phyloP scores from a whole-genome alignment of 2,113 vertebrate genomes.

The Dicrurus megarhynchus region DNA sequence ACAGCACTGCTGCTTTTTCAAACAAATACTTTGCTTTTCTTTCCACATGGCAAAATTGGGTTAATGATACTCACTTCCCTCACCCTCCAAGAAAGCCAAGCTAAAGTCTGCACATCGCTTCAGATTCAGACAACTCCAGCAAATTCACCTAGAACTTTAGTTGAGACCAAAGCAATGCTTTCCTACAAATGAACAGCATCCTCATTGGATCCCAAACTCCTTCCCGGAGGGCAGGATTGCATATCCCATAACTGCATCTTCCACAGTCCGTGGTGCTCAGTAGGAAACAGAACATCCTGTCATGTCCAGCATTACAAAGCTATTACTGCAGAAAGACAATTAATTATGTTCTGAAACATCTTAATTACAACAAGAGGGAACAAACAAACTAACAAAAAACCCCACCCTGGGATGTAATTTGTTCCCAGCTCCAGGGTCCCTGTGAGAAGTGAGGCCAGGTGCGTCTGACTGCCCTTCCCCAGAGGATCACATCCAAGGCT shows the following conservation, averaged over 20 bases:
- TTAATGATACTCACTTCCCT: background rate
- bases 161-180: background rate
- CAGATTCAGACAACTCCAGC: background rate
- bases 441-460: conserved; percentile 13
- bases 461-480: background rate
- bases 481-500: background rate
- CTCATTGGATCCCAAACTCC: background rate
- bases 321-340: background rate
- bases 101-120: background rate
- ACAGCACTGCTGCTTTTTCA: background rate
- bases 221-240: rapidly evolving
- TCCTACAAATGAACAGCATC: background rate
- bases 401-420: background rate
- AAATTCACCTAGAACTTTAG: background rate
- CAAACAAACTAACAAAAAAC: background rate
- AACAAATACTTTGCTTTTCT: background rate
- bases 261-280: background rate
- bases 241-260: background rate
- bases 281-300: background rate
- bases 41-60: background rate
- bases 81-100: background rate
- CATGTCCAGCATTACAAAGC: background rate
- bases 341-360: background rate
- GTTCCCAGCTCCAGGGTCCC: background rate
- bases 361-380: background rate